These are phyloP conservation scores for Triops longicaudatus DNA, from an alignment of 1,140 invertebrate species.

Conservation along the genomic window DNA sequence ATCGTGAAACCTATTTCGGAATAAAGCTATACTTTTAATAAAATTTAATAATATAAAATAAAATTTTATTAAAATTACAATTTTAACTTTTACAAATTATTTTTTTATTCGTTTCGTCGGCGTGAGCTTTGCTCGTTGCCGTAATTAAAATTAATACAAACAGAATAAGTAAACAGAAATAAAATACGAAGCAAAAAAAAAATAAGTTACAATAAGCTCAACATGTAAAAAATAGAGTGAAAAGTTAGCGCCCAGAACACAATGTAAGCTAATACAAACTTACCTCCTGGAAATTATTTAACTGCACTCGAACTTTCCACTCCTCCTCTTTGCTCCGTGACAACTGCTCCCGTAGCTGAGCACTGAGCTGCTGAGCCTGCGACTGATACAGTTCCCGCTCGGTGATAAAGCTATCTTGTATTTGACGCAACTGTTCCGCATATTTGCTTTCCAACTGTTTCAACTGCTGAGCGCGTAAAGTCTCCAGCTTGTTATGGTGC, in stretches of 20 bases:
- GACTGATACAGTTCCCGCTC: conserved; percentile 60
- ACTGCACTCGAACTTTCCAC: conserved; percentile 44
- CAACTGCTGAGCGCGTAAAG: conserved; percentile 53
- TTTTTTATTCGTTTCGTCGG: too few relatives aligned
- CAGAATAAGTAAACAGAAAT: conserved; percentile 9
- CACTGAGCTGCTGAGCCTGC: conserved; percentile 33
- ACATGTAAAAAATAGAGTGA: conserved; percentile 11
- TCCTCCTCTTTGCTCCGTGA: conserved; percentile 45
- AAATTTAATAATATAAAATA: too few relatives aligned
- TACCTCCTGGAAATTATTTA: conserved; percentile 43
- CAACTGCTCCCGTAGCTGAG: conserved; percentile 29
- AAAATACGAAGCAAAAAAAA: conserved; percentile 17
- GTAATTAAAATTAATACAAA: too few relatives aligned
- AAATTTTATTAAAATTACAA: too few relatives aligned
- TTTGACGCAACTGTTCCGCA: conserved; percentile 57
- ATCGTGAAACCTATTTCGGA: too few relatives aligned
- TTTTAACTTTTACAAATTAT: too few relatives aligned
- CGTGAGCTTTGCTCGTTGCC: too few relatives aligned
- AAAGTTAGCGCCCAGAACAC: not conserved
- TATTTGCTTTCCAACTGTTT: conserved; percentile 61
- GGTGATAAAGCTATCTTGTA: conserved; percentile 53
- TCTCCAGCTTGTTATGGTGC: conserved; percentile 68
- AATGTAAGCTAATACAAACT: conserved; percentile 21
- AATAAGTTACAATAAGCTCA: not conserved
- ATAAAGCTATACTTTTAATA: too few relatives aligned